A percentile compares a stretch with the other conserved stretches of the same genome.
These are phyloP conservation scores for Cerastoderma edule DNA, from an alignment of 2,888 invertebrate species.

Conservation along the genomic window DNA sequence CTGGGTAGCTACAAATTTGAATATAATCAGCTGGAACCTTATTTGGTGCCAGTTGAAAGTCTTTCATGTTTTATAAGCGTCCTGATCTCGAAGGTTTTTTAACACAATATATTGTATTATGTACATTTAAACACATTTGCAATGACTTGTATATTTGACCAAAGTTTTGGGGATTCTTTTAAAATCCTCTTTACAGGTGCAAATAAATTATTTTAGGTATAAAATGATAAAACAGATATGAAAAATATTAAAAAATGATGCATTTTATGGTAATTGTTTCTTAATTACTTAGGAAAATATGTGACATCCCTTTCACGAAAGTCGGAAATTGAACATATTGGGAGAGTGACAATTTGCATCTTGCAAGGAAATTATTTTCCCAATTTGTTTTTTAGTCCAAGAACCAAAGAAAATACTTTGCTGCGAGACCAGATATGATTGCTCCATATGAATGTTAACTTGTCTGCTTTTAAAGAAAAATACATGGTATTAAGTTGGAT, in stretches of 20 bases:
- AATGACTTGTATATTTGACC: slow-evolving; percentile 55
- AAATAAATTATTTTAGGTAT: slow-evolving; percentile 62
- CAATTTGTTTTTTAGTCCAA: too few relatives aligned
- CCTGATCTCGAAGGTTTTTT: slow-evolving; percentile 67
- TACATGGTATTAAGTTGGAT: too few relatives aligned
- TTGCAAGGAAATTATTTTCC: too few relatives aligned
- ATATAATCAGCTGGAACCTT: slow-evolving; percentile 33
- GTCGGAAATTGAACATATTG: too few relatives aligned
- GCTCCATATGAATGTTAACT: too few relatives aligned
- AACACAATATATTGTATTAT: slow-evolving; percentile 57
- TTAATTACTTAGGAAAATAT: too few relatives aligned
- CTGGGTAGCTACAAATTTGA: slow-evolving; percentile 14
- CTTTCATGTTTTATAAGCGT: slow-evolving; percentile 65
- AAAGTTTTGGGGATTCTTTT: slow-evolving; percentile 50
- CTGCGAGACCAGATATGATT: too few relatives aligned
- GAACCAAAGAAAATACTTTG: too few relatives aligned
- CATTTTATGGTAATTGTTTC: too few relatives aligned
- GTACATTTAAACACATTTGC: slow-evolving; percentile 39
- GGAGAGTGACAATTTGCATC: too few relatives aligned
- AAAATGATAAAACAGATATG: slow-evolving; percentile 57
- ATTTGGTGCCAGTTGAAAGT: slow-evolving; percentile 40
- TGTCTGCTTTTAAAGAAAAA: too few relatives aligned
- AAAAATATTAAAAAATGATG: slow-evolving; percentile 59
- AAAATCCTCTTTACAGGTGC: slow-evolving; percentile 58
- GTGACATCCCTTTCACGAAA: too few relatives aligned